Base-by-base conservation (phyloP, 1,140 invertebrate genomes). In the Chlorops oryzae region DNA sequence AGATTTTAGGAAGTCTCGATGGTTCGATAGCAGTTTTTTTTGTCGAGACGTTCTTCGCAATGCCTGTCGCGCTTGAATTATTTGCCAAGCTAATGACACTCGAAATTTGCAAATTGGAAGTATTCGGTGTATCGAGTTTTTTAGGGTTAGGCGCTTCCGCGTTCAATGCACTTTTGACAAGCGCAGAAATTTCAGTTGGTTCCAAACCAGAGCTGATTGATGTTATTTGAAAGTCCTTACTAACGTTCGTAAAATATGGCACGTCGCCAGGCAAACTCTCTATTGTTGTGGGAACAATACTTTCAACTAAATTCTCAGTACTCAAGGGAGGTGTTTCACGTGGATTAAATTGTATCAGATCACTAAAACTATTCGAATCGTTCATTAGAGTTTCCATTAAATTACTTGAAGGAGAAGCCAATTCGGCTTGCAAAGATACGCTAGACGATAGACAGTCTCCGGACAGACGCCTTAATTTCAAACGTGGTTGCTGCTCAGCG, bases 401-500 rank as follows among this genome's bases (percentile, higher is more conserved):
- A n/a, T n/a, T n/a, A n/a, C n/a, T n/a, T n/a, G n/a, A n/a, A n/a
- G n/a, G n/a, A n/a, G n/a, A n/a, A n/a, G n/a, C n/a, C n/a, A n/a
- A n/a, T n/a, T n/a, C n/a, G n/a, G n/a, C n/a, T n/a, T n/a, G n/a
- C n/a, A n/a, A n/a, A n/a, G n/a, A n/a, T n/a, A n/a, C n/a, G n/a
- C n/a, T n/a, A n/a, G 34, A 28, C 3, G 53, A 55, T 3, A 55
- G 39, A 38, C 43, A 46, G 28, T 56, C 54, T 2, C 54, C 54
- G 0, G 50, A 52, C 9, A 56, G 15, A n/a, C 54, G 45, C 23
- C 54, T 21, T 23, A 56, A 18, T 34, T 52, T 56, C 41, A 56
- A 52, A 17, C 40, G 38, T 13, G 46, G 54, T 27, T 13, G n/a
- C 40, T 48, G 23, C 37, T 39, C 17, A n/a, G n/a, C n/a, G n/a